These are phyloP conservation scores for Gymnoscopelus braueri DNA, from an alignment of 2,797 vertebrate species.

Conservation along the genomic window DNA sequence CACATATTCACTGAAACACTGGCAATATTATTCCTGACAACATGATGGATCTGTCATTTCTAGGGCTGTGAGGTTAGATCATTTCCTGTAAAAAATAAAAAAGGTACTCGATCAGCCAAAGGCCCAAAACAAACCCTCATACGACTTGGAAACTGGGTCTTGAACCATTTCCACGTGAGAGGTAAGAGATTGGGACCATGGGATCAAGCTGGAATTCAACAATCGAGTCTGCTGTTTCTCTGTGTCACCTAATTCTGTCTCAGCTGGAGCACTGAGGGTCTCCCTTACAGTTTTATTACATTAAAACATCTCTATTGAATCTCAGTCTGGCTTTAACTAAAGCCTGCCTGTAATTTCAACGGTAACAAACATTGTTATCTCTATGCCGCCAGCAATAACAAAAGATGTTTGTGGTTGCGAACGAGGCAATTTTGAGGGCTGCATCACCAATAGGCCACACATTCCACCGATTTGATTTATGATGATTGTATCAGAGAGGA, in stretches of 20 bases:
- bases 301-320: slow-evolving; percentile 69
- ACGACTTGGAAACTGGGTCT: slow-evolving; percentile 37
- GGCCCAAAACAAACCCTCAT: slow-evolving; percentile 51
- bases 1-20: slow-evolving; percentile 25
- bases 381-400: slow-evolving; percentile 63
- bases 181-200: slow-evolving; percentile 59
- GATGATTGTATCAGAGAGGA: slow-evolving; percentile 28
- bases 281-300: slow-evolving; percentile 64
- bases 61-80: slow-evolving; percentile 25
- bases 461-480: slow-evolving; percentile 48
- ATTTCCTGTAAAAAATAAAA: slow-evolving; percentile 34
- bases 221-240: slow-evolving; percentile 46
- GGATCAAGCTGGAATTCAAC: slow-evolving; percentile 62
- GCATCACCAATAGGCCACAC: slow-evolving; percentile 44
- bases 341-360: slow-evolving; percentile 51
- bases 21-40: slow-evolving; percentile 31
- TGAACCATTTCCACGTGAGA: slow-evolving; percentile 52
- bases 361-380: slow-evolving; percentile 67
- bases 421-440: slow-evolving; percentile 33
- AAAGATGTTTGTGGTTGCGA: slow-evolving; percentile 58
- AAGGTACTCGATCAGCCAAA: slow-evolving; percentile 44
- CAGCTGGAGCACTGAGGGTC: slow-evolving; percentile 46
- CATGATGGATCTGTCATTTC: slow-evolving; percentile 40
- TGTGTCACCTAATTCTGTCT: slow-evolving; percentile 45
- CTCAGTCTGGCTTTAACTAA: slow-evolving; percentile 43